Conservation (phyloP, 1,140 invertebrate species). For the Diploscapter pachys region DNA sequence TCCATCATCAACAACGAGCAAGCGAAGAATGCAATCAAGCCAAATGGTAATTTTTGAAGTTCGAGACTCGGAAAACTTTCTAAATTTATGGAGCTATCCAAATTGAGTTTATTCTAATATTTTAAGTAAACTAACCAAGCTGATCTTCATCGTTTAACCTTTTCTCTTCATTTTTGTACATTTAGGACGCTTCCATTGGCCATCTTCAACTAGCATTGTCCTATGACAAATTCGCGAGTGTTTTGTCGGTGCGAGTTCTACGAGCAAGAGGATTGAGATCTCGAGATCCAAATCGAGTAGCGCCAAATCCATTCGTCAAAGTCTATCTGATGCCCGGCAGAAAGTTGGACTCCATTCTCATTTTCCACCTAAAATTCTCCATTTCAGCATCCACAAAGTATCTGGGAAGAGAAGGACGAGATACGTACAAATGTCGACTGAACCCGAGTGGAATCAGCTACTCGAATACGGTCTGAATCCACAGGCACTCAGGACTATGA, state of each 20-base stretch:
- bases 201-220: constrained; percentile 60
- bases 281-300: constrained; percentile 59
- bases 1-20: not conserved
- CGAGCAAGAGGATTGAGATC: constrained; percentile 64
- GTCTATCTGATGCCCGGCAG: constrained; percentile 67
- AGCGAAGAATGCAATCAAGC: no score
- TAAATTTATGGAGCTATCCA: no score
- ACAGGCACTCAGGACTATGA: constrained; percentile 63
- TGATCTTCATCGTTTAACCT: no score
- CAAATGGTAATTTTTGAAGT: no score
- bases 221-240: constrained; percentile 66
- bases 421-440: constrained; percentile 64
- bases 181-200: constrained; percentile 23
- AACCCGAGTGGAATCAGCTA: constrained; percentile 70
- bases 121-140: no score
- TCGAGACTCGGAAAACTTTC: no score
- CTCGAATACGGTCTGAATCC: constrained; percentile 66
- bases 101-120: no score
- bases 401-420: constrained; percentile 69
- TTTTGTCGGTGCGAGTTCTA: constrained; percentile 66
- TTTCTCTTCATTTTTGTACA: no score
- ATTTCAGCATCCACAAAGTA: constrained; percentile 59
- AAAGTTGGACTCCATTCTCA: constrained; percentile 58
- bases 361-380: not conserved
- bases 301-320: constrained; percentile 69